A percentile compares a stretch with the other conserved stretches of the same genome.
phyloP scores from a whole-genome alignment of 2,888 invertebrate species.

The Heterodera filipjevi region DNA sequence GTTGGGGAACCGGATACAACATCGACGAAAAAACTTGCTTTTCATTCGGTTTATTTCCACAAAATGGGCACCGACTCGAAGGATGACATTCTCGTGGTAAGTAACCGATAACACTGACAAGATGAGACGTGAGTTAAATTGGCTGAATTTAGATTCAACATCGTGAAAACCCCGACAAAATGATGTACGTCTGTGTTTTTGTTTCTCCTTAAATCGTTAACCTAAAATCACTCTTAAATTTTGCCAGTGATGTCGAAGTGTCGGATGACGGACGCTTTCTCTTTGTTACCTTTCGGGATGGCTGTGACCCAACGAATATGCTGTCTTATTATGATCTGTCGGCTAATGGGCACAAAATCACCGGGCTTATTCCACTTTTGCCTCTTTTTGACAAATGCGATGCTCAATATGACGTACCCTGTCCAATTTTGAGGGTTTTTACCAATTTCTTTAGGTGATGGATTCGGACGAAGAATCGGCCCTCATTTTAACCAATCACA shows the following conservation, averaged over 20 bases:
- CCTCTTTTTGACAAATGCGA: conserved; percentile 86
- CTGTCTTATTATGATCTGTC: conserved; percentile 74
- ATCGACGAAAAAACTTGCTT: too few relatives aligned
- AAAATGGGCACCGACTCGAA: conserved; percentile 83
- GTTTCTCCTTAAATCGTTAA: neutral
- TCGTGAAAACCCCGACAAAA: conserved; percentile 33
- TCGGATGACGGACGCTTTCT: conserved; percentile 89
- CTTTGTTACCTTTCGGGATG: conserved; percentile 77
- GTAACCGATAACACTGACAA: neutral
- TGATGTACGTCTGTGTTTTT: conserved; percentile 15
- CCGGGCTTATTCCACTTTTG: conserved; percentile 74
- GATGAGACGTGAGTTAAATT: neutral
- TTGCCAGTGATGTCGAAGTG: conserved; percentile 78
- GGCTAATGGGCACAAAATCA: conserved; percentile 60
- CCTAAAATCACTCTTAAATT: too few relatives aligned
- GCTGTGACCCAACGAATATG: conserved; percentile 76
- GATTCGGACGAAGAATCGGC: conserved; percentile 70
- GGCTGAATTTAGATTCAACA: conserved; percentile 62
- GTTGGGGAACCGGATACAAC: too few relatives aligned
- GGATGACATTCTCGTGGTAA: conserved; percentile 80
- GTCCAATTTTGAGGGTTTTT: conserved; percentile 13
- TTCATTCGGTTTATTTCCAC: too few relatives aligned
- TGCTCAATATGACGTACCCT: conserved; percentile 84
- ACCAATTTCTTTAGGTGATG: neutral
- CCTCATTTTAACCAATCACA: conserved; percentile 87